phyloP scores from a whole-genome alignment of 2,888 invertebrate genomes.

The Adelphocoris suturalis region DNA sequence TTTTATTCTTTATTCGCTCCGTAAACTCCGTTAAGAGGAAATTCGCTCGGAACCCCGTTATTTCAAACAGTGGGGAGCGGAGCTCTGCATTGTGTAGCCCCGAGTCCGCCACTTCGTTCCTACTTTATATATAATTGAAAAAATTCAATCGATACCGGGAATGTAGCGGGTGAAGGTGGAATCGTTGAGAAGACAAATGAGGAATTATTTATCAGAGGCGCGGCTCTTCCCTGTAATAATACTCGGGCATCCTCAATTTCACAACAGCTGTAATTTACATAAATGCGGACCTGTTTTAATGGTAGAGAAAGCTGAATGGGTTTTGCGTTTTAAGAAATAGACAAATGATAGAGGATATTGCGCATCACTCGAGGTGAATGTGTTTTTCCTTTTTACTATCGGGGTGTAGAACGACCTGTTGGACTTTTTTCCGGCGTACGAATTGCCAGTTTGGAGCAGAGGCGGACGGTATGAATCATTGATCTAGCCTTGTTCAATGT shows the following conservation, averaged over 20 bases:
- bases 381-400: neutral
- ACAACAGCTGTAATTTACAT: neutral
- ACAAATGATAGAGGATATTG: neutral
- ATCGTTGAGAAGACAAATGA: neutral
- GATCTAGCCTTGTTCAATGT: neutral
- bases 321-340: neutral
- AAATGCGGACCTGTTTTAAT: neutral
- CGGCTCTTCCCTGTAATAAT: neutral
- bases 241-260: neutral
- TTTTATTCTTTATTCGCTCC: neutral
- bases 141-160: slow-evolving; percentile 14
- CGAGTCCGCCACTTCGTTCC: neutral
- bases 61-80: neutral
- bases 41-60: neutral
- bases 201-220: slow-evolving; percentile 1
- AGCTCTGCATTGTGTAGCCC: too few relatives aligned
- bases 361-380: neutral
- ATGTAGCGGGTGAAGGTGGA: neutral
- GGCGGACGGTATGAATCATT: neutral
- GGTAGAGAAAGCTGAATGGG: neutral
- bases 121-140: neutral
- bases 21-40: neutral
- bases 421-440: neutral
- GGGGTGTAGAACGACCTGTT: neutral
- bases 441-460: too few relatives aligned